Base-by-base conservation (phyloP, 2,113 vertebrate species). In the Leucosticte australis region DNA sequence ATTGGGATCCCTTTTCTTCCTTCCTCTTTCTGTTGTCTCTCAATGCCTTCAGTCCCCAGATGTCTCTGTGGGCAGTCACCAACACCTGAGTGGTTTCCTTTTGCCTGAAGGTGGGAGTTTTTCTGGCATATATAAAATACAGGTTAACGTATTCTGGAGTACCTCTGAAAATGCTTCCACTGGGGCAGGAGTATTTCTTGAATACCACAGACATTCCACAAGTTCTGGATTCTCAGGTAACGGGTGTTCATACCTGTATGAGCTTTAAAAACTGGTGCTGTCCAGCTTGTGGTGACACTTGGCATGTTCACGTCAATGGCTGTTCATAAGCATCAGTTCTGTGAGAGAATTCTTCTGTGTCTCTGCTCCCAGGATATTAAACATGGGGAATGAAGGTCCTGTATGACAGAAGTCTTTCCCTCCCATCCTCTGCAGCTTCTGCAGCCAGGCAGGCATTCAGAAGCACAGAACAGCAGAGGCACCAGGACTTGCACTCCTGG, bases 221-320 rank as follows among this genome's bases (percentile, higher is more conserved):
- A 33, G 24, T 31, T 56, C 46, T 30, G 46, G 35, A 21, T 30
- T 44, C 44, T 56, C 52, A 12, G 76, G 33, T 27, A 55, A 28
- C 0, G 0, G 19, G 24, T 21, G 27, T 27, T 57, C 11, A 50
- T 33, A 39, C 28, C 28, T 14, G 8, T 15, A 7, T 0, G 23
- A 76, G 30, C 33, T 59, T 63, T 39, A 73, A 69, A 77, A 78
- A 28, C 33, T 4, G 8, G 22, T 24, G 6, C 39, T 69, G 55
- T 53, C 33, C 64, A 69, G 39, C 46, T 77, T 62, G 27, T 69
- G 53, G 15, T 68, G 37, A 44, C 33, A 37, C 53, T 52, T 60
- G 22, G 18, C 53, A 17, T 13, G 7, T 53, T 78, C 47, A 39
- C 33, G 46, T 46, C 33, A 23, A 23, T 10, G 33, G 55, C 55